Base-by-base conservation (phyloP, 2,888 invertebrate genomes). In the Rhorus exstirpatorius region DNA sequence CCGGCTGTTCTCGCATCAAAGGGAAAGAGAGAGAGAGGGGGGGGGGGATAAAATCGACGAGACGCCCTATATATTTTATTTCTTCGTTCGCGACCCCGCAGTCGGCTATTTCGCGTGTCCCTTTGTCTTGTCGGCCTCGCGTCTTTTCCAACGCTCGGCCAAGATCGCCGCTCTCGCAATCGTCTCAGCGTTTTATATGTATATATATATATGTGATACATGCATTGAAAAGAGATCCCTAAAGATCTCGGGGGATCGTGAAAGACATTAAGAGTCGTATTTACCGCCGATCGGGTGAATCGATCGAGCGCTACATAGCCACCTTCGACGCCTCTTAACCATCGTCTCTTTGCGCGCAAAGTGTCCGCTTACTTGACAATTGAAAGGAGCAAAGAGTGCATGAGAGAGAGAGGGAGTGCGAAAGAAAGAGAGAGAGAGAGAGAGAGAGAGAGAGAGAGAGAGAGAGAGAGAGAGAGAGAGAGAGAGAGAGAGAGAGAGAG, bases 281-380 rank as follows among this genome's bases (percentile, higher is more conserved):
- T 82, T 79, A 82, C 75, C 83, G 82, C 76, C 81, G 85, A 86
- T 86, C 83, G 83, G 78, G 84, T 85, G 86, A 88, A 89, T 86
- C 88, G 88, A 89, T 89, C 89, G 88, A 88, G 84, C 68, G 81
- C 83, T n/a, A n/a, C n/a, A n/a, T 83, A 87, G 55, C 72, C 72
- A 53, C 70, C 78, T 75, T 17, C 79, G 55, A 79, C 82, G 82
- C 82, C 82, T 79, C 60, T 79, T 63, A 49, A 88, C 84, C 88
- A 85, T 87, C 84, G 83, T 86, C 85, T 85, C 86, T 77, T 76
- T 68, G 79, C 74, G 44, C 55, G 71, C 53, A 35, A 70, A 70
- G 71, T 78, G 71, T 76, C 51, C 46, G 44, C 21, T 46, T 51
- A 31, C 68, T 77, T 79, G 84, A 82, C 79, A 79, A 82, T 79